These are phyloP conservation scores for Ispidina picta DNA, from an alignment of 2,797 vertebrate genomes.

Conservation along the genomic window DNA sequence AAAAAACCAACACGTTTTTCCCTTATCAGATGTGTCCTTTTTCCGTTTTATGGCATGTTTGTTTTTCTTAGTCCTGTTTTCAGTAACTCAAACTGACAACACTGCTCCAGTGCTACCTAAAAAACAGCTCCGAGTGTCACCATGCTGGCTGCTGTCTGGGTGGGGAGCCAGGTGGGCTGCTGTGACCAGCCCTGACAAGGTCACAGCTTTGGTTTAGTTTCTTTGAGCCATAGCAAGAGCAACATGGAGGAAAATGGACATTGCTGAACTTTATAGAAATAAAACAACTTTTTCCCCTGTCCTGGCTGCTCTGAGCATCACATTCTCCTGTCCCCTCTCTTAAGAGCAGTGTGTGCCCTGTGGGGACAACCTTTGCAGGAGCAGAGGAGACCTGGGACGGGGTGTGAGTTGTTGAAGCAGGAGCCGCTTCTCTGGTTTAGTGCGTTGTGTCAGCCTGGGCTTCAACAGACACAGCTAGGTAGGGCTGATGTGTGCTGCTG, in stretches of 20 bases:
- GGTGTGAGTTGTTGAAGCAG: background rate
- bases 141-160: background rate
- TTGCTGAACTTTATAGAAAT: background rate
- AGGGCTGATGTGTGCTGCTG: background rate
- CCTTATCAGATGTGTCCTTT: background rate
- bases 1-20: background rate
- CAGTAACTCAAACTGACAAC: slow-evolving; percentile 16
- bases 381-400: background rate
- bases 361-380: background rate
- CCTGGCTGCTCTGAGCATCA: background rate
- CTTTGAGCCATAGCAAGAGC: background rate
- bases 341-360: background rate
- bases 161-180: background rate
- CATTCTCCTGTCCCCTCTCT: background rate
- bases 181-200: background rate
- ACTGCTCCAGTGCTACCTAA: background rate
- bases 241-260: background rate
- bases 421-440: background rate
- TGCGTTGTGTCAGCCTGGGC: background rate
- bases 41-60: background rate
- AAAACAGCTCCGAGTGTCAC: background rate
- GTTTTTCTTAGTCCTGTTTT: slow-evolving; percentile 14
- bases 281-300: background rate
- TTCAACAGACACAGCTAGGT: background rate
- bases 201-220: background rate